Evolutionary conservation across 2,113 vertebrate species (phyloP).

Genomic region (Paraplagusia blochii): DNA sequence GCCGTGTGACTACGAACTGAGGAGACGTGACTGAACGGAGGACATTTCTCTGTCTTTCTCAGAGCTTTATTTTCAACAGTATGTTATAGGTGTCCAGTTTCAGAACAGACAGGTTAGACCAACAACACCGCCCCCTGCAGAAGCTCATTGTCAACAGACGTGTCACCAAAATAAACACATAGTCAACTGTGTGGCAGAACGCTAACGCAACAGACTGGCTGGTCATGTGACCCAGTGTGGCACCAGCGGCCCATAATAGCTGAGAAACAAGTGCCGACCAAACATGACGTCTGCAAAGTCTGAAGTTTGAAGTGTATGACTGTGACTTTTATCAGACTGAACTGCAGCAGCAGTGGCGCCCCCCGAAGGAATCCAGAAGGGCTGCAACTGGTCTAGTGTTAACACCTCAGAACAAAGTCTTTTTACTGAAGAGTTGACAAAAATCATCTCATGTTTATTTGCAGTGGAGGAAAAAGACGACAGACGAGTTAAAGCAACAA

Average conservation of each 20-base stretch:
- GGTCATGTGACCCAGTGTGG: neutral
- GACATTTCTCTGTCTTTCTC: neutral
- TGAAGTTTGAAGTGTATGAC: neutral
- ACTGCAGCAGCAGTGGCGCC: too few relatives aligned
- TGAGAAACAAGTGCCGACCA: neutral
- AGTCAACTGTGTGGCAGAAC: neutral
- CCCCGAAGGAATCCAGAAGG: too few relatives aligned
- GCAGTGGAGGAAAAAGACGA: too few relatives aligned
- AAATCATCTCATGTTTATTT: too few relatives aligned
- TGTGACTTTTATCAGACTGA: neutral
- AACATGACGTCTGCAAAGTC: neutral
- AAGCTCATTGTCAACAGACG: constrained; percentile 12
- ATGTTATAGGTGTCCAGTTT: constrained; percentile 5
- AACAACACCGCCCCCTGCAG: constrained; percentile 11
- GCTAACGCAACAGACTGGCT: neutral
- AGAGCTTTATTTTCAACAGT: neutral
- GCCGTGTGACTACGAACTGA: constrained; percentile 1
- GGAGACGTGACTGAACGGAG: neutral
- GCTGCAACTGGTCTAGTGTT: too few relatives aligned
- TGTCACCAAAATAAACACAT: neutral
- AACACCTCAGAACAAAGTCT: too few relatives aligned
- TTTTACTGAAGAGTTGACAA: too few relatives aligned
- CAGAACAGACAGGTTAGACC: constrained; percentile 13
- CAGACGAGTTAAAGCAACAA: too few relatives aligned
- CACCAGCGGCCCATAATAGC: neutral